Conservation (phyloP, 2,113 vertebrate genomes). For the Dromaius novaehollandiae region DNA sequence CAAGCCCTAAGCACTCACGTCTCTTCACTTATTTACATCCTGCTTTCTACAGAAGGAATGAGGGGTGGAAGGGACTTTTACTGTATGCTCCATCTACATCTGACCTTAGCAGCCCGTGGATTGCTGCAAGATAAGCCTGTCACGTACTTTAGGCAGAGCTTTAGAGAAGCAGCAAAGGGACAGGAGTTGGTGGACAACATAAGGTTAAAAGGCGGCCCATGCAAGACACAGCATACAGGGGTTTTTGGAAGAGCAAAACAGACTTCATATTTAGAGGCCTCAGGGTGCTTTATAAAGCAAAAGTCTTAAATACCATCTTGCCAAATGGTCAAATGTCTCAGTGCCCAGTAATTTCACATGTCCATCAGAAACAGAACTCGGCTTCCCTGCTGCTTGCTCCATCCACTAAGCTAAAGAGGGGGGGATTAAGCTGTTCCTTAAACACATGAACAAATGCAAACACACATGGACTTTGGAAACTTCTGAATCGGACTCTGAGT, state of each 20-base stretch:
- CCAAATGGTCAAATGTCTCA: neutral
- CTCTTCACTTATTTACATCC: neutral
- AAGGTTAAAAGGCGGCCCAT: neutral
- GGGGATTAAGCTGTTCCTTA: neutral
- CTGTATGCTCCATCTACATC: neutral
- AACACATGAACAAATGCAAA: neutral
- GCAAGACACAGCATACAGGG: neutral
- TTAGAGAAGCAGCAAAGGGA: neutral
- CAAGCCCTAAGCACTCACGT: neutral
- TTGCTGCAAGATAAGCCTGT: neutral
- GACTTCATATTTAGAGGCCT: neutral
- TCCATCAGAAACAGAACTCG: neutral
- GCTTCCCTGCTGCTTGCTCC: neutral
- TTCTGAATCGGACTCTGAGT: neutral
- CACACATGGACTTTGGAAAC: neutral
- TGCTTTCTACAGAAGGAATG: fast-evolving
- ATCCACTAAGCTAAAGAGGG: neutral
- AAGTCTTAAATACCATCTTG: neutral
- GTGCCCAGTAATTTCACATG: neutral
- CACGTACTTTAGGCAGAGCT: fast-evolving
- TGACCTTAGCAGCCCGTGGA: too few relatives aligned
- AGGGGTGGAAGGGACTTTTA: neutral
- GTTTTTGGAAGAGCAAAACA: neutral
- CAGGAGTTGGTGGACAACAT: fast-evolving
- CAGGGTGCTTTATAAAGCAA: neutral